phyloP scores from a whole-genome alignment of 2,888 invertebrate genomes.

The Lordiphosa fenestrarum region DNA sequence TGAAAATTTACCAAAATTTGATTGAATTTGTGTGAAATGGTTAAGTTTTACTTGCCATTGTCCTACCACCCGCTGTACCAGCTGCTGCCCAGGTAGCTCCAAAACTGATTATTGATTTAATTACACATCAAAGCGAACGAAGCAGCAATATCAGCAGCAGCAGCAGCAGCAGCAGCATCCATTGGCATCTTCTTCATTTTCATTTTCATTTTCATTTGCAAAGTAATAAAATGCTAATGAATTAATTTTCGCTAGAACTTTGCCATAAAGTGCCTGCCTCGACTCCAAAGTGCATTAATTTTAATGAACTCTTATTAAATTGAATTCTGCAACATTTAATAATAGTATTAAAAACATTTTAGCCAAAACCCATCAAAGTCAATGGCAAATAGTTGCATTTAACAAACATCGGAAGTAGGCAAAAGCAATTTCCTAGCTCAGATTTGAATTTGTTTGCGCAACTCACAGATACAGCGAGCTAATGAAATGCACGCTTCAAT shows the following conservation, averaged over 20 bases:
- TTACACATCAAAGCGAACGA: slow-evolving; percentile 65
- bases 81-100: slow-evolving; percentile 22
- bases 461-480: slow-evolving; percentile 47
- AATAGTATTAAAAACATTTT: slow-evolving; percentile 30
- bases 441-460: slow-evolving; percentile 51
- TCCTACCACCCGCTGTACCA: slow-evolving; percentile 13
- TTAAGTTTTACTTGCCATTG: background rate
- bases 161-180: background rate
- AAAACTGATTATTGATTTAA: slow-evolving; percentile 71
- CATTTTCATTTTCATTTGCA: slow-evolving; percentile 24
- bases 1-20: too few species aligned
- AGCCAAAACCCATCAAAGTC: slow-evolving; percentile 31
- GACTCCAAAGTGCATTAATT: slow-evolving; percentile 38
- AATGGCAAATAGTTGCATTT: slow-evolving; percentile 40
- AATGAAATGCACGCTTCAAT: slow-evolving; percentile 51
- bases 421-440: slow-evolving; percentile 50
- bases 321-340: slow-evolving; percentile 48
- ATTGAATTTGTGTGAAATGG: too few species aligned
- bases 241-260: slow-evolving; percentile 64
- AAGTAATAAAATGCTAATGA: slow-evolving; percentile 70
- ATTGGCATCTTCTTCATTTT: slow-evolving; percentile 20
- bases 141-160: slow-evolving; percentile 13
- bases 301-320: slow-evolving; percentile 52
- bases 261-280: slow-evolving; percentile 39
- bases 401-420: slow-evolving; percentile 41